Base-by-base conservation (phyloP, 2,888 invertebrate genomes). In the Cheilosia variabilis region DNA sequence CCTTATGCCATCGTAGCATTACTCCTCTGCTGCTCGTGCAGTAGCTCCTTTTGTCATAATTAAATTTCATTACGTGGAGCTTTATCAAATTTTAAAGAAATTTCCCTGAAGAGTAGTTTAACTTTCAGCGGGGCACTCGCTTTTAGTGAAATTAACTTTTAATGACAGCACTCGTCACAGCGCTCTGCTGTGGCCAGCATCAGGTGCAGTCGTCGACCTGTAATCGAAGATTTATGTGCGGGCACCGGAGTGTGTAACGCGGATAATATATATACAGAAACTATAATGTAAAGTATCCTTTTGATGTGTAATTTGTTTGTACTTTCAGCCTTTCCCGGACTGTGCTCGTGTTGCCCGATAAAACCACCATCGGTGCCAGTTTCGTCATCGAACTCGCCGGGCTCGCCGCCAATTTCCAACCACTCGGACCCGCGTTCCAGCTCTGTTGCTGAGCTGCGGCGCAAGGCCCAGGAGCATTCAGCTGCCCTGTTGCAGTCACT, bases 401-500 rank as follows among this genome's bases (percentile, higher is more conserved):
- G 90, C 87, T 91, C 91, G 47, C 90, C 91, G 82, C 90, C 91
- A 72, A 90, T 90, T 41, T 88, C 89, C 52, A 83, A 72, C 65
- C 80, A 88, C 47, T 82, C 88, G 53, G 96, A 96, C 91, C 96
- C 96, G 45, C 94, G 96, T 47, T 96, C 96, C 5, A 96, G 96
- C 88, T 98, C 97, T 92, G 97, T 98, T 22, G 98, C 98, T 0
- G 98, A 98, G 89, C 93, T 98, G 53, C 94, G 98, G 7, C 95
- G 98, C 69, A 98, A 98, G 91, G 98, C 98, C 1, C 97, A 98
- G 92, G 98, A 98, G 91, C 98, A 98, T 92, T 97, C 98, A 0
- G 98, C 98, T 1, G 98, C 98, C 0, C 93, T 97, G 27, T 92
- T 96, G 66, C 96, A 96, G 90, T 95, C 95, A 45, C 92, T 96